These are phyloP conservation scores for Phortica okadai DNA, from an alignment of 2,888 invertebrate species.

Conservation along the genomic window DNA sequence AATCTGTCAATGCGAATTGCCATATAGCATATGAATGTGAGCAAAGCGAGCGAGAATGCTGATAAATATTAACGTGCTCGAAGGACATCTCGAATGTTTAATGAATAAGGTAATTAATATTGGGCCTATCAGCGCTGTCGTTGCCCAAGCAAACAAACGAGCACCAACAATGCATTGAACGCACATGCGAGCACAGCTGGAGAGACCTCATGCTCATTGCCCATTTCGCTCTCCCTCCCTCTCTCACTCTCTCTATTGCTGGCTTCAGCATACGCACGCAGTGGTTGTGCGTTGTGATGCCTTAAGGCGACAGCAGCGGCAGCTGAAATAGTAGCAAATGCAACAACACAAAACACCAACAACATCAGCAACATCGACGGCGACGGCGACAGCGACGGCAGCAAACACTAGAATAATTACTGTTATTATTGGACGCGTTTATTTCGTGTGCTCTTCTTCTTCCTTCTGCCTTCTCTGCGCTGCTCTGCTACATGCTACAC, in stretches of 20 bases:
- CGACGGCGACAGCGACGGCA: not conserved
- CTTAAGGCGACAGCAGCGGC: constrained; percentile 9
- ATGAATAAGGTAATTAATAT: constrained; percentile 61
- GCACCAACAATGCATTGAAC: not conserved
- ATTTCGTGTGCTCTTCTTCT: no score
- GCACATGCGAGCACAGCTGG: not conserved
- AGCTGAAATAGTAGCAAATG: constrained; percentile 3
- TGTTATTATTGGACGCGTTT: not conserved
- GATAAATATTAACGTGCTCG: not conserved
- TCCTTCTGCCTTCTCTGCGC: not conserved
- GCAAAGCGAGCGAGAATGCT: not conserved
- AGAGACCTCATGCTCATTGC: not conserved
- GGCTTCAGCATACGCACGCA: not conserved
- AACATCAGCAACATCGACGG: not conserved
- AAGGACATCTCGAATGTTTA: constrained; percentile 14
- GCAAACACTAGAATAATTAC: not conserved
- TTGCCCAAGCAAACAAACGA: constrained; percentile 21
- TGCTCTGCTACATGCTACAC: not conserved
- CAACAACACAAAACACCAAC: not conserved
- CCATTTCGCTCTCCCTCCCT: not conserved
- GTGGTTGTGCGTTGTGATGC: not conserved
- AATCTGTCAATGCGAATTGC: not conserved
- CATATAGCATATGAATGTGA: not conserved
- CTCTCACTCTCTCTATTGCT: not conserved
- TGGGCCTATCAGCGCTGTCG: constrained; percentile 39